A percentile compares a stretch with the other conserved stretches of the same genome.
Evolutionary conservation across 2,888 invertebrate genomes (phyloP).

Genomic region (Cerceris ruficornis): DNA sequence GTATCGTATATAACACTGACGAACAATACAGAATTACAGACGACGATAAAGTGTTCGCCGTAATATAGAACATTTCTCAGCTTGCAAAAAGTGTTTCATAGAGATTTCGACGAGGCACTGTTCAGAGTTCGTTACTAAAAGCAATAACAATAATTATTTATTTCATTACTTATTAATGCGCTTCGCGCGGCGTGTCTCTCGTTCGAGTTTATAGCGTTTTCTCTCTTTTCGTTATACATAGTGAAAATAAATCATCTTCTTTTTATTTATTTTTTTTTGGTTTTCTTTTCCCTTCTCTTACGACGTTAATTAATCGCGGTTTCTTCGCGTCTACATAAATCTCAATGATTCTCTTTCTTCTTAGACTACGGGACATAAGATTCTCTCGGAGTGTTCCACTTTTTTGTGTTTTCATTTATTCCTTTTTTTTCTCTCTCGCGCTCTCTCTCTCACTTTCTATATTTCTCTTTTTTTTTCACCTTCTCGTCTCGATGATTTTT

Average conservation of each 20-base stretch:
- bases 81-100: conserved; percentile 73
- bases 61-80: conserved; percentile 67
- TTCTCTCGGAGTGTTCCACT: neutral
- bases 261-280: conserved; percentile 69
- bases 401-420: neutral
- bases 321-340: neutral
- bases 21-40: conserved; percentile 69
- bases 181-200: conserved; percentile 50
- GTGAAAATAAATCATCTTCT: conserved; percentile 71
- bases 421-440: neutral
- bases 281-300: neutral
- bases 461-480: too few species aligned
- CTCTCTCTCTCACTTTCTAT: too few species aligned
- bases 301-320: neutral
- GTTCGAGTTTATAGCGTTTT: conserved; percentile 61
- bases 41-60: conserved; percentile 69
- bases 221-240: conserved; percentile 15
- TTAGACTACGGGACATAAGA: neutral
- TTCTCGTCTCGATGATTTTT: too few species aligned
- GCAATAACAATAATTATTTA: conserved; percentile 73
- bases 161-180: conserved; percentile 67
- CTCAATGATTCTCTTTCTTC: neutral
- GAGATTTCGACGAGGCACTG: conserved; percentile 80
- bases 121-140: conserved; percentile 78
- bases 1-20: conserved; percentile 65